Evolutionary conservation across 1,140 invertebrate species (phyloP).

Genomic region (Zaprionus davidi): DNA sequence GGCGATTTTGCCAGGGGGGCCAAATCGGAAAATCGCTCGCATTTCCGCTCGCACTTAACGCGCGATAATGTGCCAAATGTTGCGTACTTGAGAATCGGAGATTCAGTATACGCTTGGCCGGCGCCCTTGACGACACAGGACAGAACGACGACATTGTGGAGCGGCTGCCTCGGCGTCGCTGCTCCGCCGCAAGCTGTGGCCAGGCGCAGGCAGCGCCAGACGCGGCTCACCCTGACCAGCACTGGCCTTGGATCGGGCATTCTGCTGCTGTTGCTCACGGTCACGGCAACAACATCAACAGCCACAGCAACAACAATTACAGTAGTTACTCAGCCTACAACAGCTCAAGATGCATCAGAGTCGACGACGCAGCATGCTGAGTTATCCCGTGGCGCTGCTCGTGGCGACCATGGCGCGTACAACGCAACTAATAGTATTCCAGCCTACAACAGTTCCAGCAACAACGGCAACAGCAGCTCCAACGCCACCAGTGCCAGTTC

Average conservation of each 20-base stretch:
- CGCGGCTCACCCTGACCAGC: slow-evolving; percentile 58
- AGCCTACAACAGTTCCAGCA: slow-evolving; percentile 43
- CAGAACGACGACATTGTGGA: slow-evolving; percentile 67
- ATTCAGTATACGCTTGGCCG: slow-evolving; percentile 18
- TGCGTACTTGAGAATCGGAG: slow-evolving; percentile 45
- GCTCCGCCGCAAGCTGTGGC: slow-evolving; percentile 59
- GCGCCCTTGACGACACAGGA: slow-evolving; percentile 57
- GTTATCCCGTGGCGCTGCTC: slow-evolving; percentile 72
- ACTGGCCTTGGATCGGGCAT: slow-evolving; percentile 50
- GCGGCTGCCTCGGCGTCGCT: slow-evolving; percentile 75
- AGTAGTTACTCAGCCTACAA: slow-evolving; percentile 15
- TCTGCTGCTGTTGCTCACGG: slow-evolving; percentile 39
- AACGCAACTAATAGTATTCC: slow-evolving; percentile 76
- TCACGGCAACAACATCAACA: slow-evolving; percentile 26
- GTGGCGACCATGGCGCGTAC: slow-evolving; percentile 73
- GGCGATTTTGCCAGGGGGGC: slow-evolving; percentile 31
- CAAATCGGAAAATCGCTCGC: slow-evolving; percentile 33
- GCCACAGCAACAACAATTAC: background rate
- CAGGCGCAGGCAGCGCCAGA: slow-evolving; percentile 60
- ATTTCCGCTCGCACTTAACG: slow-evolving; percentile 38
- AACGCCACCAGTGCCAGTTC: slow-evolving; percentile 15
- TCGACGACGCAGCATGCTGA: slow-evolving; percentile 68
- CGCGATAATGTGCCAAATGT: slow-evolving; percentile 59
- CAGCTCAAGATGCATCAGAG: slow-evolving; percentile 33
- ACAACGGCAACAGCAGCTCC: slow-evolving; percentile 10